Base-by-base conservation (phyloP, 2,113 vertebrate genomes). In the Bos javanicus region DNA sequence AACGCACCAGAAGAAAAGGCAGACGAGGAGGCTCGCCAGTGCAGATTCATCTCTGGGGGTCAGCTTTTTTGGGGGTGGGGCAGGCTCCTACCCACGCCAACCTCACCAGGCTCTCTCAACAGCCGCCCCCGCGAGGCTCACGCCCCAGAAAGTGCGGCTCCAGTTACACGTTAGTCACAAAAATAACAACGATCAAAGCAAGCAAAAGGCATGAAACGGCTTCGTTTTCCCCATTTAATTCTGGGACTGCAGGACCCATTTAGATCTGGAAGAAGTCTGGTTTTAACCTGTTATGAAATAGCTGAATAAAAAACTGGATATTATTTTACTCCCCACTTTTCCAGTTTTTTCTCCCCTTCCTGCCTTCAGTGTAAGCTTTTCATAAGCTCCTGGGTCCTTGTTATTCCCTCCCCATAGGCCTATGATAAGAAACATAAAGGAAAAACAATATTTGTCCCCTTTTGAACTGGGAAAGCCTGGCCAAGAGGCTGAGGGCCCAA, bases 211-310 rank as follows among this genome's bases (percentile, higher is more conserved):
- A 67, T 10, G 15, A 7, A 56, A 62, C 2, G 7, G 60, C 95
- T 95, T 95, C 81, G 19, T 95, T 91, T 71, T 91, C 84, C 80
- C 90, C 11, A 54, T 54, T 71, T 90, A 90, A 95, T 92, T 54
- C 56, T 7, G 67, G 23, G 62, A 76, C 84, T 54, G 74, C 43
- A 60, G 25, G 74, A 50, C 50, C 36, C 43, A 50, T 67, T 91
- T 78, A 64, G 17, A 76, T 71, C 36, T 93, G 62, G 30, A 87
- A 71, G 60, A 84, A 81, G 8, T 50, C 74, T 48, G 64, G 52
- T 50, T 83, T 95, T n/a, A 78, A 91, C 86, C 48, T 23, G 21
- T n/a, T 95, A 57, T 64, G 86, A 83, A 71, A 76, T 7, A 81
- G 28, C 64, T 15, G 39, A 81, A 84, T 19, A 50, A 82, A 23